Conservation (phyloP, 1,140 invertebrate genomes). For the Drosophila kohkoa region DNA sequence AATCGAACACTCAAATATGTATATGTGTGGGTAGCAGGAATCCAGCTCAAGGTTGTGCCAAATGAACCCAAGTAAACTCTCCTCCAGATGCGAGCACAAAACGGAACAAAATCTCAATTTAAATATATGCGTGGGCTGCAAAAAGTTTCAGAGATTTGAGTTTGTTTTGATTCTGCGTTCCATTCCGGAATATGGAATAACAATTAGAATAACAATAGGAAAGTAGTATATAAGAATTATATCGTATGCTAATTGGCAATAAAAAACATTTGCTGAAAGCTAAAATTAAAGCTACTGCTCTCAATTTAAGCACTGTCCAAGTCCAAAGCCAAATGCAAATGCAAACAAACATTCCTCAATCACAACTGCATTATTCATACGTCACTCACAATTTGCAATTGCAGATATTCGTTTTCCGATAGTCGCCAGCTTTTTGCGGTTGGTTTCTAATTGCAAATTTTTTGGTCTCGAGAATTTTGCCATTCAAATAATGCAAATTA, state of each 20-base stretch:
- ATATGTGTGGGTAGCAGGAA: neutral
- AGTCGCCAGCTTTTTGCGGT: constrained; percentile 1
- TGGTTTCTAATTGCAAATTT: constrained; percentile 29
- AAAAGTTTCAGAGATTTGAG: neutral
- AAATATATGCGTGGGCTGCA: constrained; percentile 32
- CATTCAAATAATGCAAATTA: constrained; percentile 56
- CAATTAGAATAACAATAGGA: constrained; percentile 41
- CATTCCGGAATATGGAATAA: neutral
- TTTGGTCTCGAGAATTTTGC: constrained; percentile 12
- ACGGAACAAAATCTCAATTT: constrained; percentile 21
- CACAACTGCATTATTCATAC: constrained; percentile 38
- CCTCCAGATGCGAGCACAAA: constrained; percentile 23
- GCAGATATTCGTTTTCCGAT: constrained; percentile 14
- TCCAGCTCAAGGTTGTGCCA: constrained; percentile 55
- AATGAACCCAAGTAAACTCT: constrained; percentile 58
- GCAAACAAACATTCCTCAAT: neutral
- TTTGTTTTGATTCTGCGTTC: neutral
- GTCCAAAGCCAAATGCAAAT: neutral
- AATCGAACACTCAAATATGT: constrained; percentile 11
- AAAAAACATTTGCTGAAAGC: constrained; percentile 1
- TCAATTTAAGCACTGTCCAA: neutral
- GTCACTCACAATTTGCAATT: constrained; percentile 36
- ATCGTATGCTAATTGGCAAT: constrained; percentile 17
- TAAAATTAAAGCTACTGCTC: constrained; percentile 5
- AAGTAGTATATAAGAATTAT: constrained; percentile 31